Evolutionary conservation across 2,888 invertebrate genomes (phyloP).

Genomic region (Eupithecia subfuscata): DNA sequence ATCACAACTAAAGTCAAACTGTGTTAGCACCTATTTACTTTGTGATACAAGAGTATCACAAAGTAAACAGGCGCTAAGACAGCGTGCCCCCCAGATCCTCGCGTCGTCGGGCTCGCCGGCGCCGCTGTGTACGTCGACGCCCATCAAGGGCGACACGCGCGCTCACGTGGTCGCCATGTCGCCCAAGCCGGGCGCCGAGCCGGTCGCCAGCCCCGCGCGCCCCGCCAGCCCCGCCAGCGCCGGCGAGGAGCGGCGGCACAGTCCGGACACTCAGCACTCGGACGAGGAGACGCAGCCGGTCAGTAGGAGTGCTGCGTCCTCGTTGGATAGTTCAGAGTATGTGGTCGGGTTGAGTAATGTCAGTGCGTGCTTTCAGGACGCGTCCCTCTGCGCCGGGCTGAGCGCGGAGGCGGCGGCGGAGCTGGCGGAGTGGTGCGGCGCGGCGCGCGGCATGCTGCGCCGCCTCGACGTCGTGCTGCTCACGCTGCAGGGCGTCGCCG

Average conservation of each 20-base stretch:
- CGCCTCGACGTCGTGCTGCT: conserved; percentile 85
- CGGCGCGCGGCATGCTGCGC: conserved; percentile 66
- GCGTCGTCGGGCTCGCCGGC: conserved; percentile 50
- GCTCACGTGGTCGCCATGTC: conserved; percentile 76
- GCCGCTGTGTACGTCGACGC: conserved; percentile 74
- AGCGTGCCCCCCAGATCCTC: conserved; percentile 27
- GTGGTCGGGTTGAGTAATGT: not conserved
- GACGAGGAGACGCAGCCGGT: conserved; percentile 53
- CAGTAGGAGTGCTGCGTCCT: not conserved
- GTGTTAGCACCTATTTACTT: too few relatives aligned
- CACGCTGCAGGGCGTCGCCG: conserved; percentile 83
- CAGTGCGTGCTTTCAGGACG: not conserved
- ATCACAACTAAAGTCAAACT: too few relatives aligned
- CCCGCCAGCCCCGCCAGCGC: conserved; percentile 10
- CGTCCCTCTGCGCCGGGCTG: conserved; percentile 14
- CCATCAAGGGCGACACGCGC: conserved; percentile 59
- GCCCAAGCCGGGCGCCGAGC: conserved; percentile 56
- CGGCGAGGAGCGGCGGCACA: conserved; percentile 45
- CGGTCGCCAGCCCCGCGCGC: conserved; percentile 16
- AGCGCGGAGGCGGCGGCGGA: conserved; percentile 49
- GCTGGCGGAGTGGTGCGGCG: conserved; percentile 53
- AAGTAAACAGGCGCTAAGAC: not conserved
- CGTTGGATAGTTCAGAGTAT: not conserved
- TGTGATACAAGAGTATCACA: too few relatives aligned
- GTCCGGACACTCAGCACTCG: conserved; percentile 57